Evolutionary conservation across 2,113 vertebrate species (phyloP).

Genomic region (Petrocephalus microphthalmus): DNA sequence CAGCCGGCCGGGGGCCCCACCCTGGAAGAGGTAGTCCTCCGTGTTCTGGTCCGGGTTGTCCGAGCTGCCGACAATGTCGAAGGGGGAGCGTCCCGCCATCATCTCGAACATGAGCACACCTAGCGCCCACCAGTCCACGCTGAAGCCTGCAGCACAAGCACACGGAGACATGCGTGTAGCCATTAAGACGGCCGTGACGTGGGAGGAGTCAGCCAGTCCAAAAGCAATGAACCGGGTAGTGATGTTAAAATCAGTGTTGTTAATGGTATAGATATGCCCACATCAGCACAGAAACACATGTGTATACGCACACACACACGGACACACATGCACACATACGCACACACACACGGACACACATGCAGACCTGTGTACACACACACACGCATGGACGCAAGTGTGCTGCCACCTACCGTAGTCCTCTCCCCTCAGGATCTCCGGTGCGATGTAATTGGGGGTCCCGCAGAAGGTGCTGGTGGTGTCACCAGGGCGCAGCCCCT

Average conservation of each 20-base stretch:
- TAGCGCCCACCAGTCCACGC: constrained; percentile 98
- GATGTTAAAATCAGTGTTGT: not conserved
- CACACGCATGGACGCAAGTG: not conserved
- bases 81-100: constrained; percentile 95
- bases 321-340: not conserved
- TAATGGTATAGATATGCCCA: not conserved
- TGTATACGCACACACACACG: not conserved
- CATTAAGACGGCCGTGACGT: not conserved
- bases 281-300: not conserved
- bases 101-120: constrained; percentile 99
- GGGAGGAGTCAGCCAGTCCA: not conserved
- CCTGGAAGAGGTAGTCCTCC: constrained; percentile 98
- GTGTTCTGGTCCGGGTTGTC: constrained; percentile 99
- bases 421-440: constrained; percentile 94
- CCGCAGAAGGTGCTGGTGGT: constrained; percentile 98
- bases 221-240: not conserved
- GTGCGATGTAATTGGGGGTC: constrained; percentile 97
- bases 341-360: not conserved
- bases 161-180: constrained; percentile 13
- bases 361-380: not conserved
- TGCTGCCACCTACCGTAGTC: constrained; percentile 75
- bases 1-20: constrained; percentile 43
- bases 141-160: constrained; percentile 69
- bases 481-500: constrained; percentile 95
- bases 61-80: constrained; percentile 94